phyloP scores from a whole-genome alignment of 2,113 vertebrate genomes.

The Stomatorhinus ivindoensis region DNA sequence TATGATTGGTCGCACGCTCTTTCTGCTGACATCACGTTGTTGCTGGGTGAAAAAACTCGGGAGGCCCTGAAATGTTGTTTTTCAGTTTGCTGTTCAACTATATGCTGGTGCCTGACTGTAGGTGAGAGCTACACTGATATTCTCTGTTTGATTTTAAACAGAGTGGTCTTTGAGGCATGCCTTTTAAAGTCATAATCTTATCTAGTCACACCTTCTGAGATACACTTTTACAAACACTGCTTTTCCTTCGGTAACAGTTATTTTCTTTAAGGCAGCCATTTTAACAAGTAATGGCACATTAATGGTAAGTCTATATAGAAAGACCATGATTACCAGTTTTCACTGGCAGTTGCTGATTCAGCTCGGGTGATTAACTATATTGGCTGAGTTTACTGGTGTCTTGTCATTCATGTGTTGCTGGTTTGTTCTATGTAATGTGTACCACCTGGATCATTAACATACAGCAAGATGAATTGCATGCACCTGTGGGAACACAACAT shows the following conservation, averaged over 20 bases:
- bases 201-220: neutral
- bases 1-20: slow-evolving; percentile 20
- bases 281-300: neutral
- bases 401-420: neutral
- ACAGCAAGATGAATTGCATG: neutral
- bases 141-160: neutral
- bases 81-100: slow-evolving; percentile 19
- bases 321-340: neutral
- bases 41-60: slow-evolving; percentile 25
- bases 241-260: neutral
- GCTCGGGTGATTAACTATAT: neutral
- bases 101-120: neutral
- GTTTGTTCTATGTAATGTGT: neutral
- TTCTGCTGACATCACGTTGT: slow-evolving; percentile 30
- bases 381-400: neutral
- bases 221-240: neutral
- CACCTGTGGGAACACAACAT: neutral
- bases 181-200: neutral
- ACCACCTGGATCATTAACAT: slow-evolving; percentile 9
- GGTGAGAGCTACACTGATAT: neutral
- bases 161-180: neutral
- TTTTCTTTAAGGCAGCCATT: neutral
- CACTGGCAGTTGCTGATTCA: neutral
- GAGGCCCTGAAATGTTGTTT: slow-evolving; percentile 23
- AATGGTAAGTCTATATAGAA: neutral